Conservation (phyloP, 30 jellyfish, hydroid and myxozoan genomes). For the Sanderia malayensis region DNA sequence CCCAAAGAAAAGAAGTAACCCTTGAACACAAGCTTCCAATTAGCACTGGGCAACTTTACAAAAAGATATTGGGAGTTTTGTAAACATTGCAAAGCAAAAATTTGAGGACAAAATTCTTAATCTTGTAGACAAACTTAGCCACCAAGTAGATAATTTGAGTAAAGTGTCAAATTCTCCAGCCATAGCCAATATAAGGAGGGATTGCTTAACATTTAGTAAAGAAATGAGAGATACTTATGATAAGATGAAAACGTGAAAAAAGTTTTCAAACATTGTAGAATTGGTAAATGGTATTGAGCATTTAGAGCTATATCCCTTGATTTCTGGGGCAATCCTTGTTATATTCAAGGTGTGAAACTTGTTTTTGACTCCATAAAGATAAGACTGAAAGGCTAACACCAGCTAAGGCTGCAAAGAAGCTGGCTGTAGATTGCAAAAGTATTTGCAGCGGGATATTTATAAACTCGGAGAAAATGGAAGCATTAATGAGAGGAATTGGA, state of each 20-base stretch:
- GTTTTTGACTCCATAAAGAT: background rate
- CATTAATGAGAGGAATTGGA: too few species aligned
- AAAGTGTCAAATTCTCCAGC: background rate
- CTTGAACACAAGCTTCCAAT: too few species aligned
- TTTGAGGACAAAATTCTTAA: background rate
- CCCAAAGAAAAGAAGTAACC: too few species aligned
- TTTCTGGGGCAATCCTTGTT: background rate
- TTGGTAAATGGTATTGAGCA: background rate
- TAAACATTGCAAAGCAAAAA: too few species aligned
- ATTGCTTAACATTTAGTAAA: background rate
- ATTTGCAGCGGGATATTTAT: background rate
- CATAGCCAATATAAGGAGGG: background rate
- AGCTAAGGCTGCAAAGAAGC: background rate
- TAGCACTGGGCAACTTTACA: too few species aligned
- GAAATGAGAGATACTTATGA: background rate
- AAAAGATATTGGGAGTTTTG: too few species aligned
- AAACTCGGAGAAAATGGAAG: background rate
- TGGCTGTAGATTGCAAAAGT: background rate
- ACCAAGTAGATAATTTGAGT: background rate
- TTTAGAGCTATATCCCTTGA: background rate
- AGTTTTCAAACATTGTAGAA: background rate
- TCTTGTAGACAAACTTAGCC: background rate
- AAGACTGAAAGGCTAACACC: background rate
- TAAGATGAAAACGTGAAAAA: background rate
- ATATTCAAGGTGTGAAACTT: background rate